Conservation (phyloP, 2,888 invertebrate species). For the Xylota sylvarum region DNA sequence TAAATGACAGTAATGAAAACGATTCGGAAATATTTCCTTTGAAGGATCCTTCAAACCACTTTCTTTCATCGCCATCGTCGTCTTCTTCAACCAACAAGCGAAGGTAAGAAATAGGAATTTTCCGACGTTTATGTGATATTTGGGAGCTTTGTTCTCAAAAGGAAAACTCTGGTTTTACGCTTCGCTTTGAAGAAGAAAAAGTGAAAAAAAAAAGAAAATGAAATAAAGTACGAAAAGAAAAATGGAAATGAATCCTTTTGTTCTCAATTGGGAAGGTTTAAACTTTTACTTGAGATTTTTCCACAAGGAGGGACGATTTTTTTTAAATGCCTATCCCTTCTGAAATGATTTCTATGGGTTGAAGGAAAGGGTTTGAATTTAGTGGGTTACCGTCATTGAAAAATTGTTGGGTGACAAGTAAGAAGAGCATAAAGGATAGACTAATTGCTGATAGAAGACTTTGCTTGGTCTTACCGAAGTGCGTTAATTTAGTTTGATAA, state of each 20-base stretch:
- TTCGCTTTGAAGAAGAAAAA: slow-evolving; percentile 36
- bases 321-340: neutral
- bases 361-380: slow-evolving; percentile 1
- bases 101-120: slow-evolving; percentile 62
- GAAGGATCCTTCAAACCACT: slow-evolving; percentile 77
- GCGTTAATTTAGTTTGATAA: no score
- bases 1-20: slow-evolving; percentile 77
- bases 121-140: slow-evolving; percentile 39
- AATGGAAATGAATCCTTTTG: slow-evolving; percentile 69
- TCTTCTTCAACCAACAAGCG: slow-evolving; percentile 17
- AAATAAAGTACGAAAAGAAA: slow-evolving; percentile 43
- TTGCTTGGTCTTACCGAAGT: no score
- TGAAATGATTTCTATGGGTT: no score
- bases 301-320: slow-evolving; percentile 2
- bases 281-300: slow-evolving; percentile 21
- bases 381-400: slow-evolving; percentile 6
- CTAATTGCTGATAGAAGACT: neutral
- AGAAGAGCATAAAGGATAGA: neutral
- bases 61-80: slow-evolving; percentile 53
- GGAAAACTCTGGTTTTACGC: slow-evolving; percentile 66
- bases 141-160: slow-evolving; percentile 63
- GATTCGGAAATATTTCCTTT: slow-evolving; percentile 77
- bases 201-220: no score
- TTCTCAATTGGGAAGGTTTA: slow-evolving; percentile 24
- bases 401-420: neutral